Evolutionary conservation across 1,140 invertebrate species (phyloP).

Genomic region (Oedothorax gibbosus): DNA sequence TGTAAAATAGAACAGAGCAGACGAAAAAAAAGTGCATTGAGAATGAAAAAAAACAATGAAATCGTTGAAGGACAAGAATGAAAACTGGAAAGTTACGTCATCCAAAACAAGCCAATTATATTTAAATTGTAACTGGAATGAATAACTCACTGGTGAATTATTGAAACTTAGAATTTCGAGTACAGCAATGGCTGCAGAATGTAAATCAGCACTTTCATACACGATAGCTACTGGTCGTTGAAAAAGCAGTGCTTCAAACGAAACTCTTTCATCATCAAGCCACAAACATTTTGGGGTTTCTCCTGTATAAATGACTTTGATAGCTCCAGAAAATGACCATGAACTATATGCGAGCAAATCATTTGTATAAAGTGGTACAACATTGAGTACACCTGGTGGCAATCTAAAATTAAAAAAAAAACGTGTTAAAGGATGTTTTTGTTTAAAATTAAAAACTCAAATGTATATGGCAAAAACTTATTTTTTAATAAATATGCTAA

Average conservation of each 20-base stretch:
- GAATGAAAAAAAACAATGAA: too few species aligned
- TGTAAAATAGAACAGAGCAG: too few species aligned
- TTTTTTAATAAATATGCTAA: too few species aligned
- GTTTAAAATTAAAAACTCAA: too few species aligned
- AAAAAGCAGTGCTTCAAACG: constrained; percentile 66
- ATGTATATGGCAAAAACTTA: too few species aligned
- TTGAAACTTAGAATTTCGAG: constrained; percentile 72
- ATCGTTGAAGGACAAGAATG: too few species aligned
- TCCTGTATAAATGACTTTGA: background rate
- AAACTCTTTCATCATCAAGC: background rate
- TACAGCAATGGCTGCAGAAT: constrained; percentile 73
- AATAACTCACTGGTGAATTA: constrained; percentile 71
- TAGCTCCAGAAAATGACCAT: constrained; percentile 6
- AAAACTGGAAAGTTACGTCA: background rate
- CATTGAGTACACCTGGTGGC: constrained; percentile 47
- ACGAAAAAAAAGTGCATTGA: too few species aligned
- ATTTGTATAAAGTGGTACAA: constrained; percentile 28
- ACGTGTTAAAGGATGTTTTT: too few species aligned
- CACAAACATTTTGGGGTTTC: too few species aligned
- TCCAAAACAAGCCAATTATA: background rate
- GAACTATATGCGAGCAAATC: constrained; percentile 4
- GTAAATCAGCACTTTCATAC: constrained; percentile 74
- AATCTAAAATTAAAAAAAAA: constrained; percentile 21
- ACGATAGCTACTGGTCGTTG: constrained; percentile 71
- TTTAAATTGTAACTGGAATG: background rate